Evolutionary conservation across 2,888 invertebrate species (phyloP), one percentile per base, ranked within the genome.

Genomic region (Crocallis elinguaria): DNA sequence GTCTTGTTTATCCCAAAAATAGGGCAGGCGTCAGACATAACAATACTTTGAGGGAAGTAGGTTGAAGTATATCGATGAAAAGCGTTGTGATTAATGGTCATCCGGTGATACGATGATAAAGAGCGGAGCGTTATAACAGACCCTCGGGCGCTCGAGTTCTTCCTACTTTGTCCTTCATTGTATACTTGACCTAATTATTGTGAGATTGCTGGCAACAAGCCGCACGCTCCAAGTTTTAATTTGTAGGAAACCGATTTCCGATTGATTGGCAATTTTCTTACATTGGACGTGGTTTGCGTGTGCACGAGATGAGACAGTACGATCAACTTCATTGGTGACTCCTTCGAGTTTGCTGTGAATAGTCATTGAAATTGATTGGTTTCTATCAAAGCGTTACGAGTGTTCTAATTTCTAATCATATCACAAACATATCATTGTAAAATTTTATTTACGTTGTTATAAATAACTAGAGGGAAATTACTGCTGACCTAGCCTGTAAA

Each of bases 141-240:
- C 73, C 70, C 69, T 69, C 71, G 67, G 66, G 64, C 64, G 66
- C 69, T 70, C 66, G 68, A 72, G 70, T 56, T 60, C 61, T 62
- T 60, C 57, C 60, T 49, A 58, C 63, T 68, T 67, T 77, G 82
- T 81, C 86, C 85, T 86, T 83, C 75, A 67, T 57, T 76, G 68
- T 73, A 78, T 84, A 78, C 86, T 88, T 88, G 87, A 88, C 89
- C 88, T 67, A 88, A 73, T 84, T 88, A 77, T 64, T 68, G 66
- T 62, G 64, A 67, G 73, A 73, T 73, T 77, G 79, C 80, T 75
- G 75, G 75, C 72, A 77, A 77, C 70, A 75, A 67, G 62, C 49
- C 60, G 66, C 58, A 67, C 62, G 66, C 58, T 67, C 67, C 59
- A 74, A 75, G 69, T 79, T 77, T 78, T 76, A 75, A 79, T 79